Percentiles rank a stretch among this genome's conserved stretches.
phyloP scores from a whole-genome alignment of 2,888 invertebrate genomes.

The Chymomyza fuscimana region DNA sequence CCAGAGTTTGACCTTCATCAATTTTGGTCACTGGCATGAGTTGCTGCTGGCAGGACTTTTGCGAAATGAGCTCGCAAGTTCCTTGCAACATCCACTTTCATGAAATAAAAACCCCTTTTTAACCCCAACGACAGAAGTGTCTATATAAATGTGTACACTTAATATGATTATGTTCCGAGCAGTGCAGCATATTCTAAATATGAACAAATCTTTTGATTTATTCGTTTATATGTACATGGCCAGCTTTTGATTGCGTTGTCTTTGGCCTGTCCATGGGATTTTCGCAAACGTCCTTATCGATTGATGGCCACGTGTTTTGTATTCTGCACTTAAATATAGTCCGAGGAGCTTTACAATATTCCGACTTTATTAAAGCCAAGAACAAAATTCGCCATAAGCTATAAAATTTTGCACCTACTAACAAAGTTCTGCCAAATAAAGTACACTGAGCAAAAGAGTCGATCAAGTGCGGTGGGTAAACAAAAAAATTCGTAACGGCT shows the following conservation, averaged over 20 bases:
- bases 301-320: neutral
- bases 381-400: slow-evolving; percentile 12
- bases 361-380: neutral
- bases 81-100: slow-evolving; percentile 11
- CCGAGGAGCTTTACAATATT: neutral
- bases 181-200: slow-evolving; percentile 1
- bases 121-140: neutral
- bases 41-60: slow-evolving; percentile 46
- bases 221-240: neutral
- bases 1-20: slow-evolving; percentile 67
- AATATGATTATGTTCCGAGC: slow-evolving; percentile 7
- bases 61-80: slow-evolving; percentile 37
- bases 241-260: neutral
- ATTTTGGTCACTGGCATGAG: slow-evolving; percentile 61
- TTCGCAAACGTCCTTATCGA: neutral
- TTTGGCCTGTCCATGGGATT: neutral
- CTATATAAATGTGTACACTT: neutral
- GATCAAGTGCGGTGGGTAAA: neutral
- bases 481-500: neutral
- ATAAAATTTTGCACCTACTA: slow-evolving; percentile 3
- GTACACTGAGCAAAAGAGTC: neutral
- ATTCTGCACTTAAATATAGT: neutral
- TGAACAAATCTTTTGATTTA: neutral
- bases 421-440: neutral
- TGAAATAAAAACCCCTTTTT: neutral